phyloP scores from a whole-genome alignment of 2,113 vertebrate genomes.

The Malurus elegans region DNA sequence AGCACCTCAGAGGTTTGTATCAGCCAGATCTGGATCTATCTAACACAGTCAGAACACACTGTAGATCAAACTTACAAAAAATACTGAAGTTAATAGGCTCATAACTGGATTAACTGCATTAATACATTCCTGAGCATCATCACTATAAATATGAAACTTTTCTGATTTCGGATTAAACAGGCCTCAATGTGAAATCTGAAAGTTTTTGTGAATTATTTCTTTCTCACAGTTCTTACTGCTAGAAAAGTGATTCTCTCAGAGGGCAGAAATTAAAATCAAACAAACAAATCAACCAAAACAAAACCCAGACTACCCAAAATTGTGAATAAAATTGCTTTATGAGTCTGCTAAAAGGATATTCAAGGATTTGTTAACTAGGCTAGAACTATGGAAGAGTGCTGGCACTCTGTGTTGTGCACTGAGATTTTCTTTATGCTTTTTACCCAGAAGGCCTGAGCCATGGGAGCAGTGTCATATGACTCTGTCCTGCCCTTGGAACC shows the following conservation, averaged over 20 bases:
- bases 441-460: neutral
- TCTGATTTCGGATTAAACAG: neutral
- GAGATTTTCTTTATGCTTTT: neutral
- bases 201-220: neutral
- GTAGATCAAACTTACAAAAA: neutral
- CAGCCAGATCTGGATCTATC: neutral
- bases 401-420: neutral
- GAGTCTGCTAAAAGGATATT: neutral
- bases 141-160: neutral
- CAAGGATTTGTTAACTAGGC: neutral
- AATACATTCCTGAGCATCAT: neutral
- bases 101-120: neutral
- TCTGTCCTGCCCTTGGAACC: neutral
- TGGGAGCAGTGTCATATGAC: neutral
- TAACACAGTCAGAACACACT: neutral
- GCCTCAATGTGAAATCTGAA: neutral
- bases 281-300: neutral
- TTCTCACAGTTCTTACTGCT: neutral
- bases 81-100: neutral
- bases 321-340: neutral
- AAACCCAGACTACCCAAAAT: neutral
- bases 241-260: neutral
- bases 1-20: neutral
- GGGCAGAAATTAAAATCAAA: neutral
- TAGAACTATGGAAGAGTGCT: neutral